Evolutionary conservation across 1,140 invertebrate genomes (phyloP).

Genomic region (Drosophila insularis): DNA sequence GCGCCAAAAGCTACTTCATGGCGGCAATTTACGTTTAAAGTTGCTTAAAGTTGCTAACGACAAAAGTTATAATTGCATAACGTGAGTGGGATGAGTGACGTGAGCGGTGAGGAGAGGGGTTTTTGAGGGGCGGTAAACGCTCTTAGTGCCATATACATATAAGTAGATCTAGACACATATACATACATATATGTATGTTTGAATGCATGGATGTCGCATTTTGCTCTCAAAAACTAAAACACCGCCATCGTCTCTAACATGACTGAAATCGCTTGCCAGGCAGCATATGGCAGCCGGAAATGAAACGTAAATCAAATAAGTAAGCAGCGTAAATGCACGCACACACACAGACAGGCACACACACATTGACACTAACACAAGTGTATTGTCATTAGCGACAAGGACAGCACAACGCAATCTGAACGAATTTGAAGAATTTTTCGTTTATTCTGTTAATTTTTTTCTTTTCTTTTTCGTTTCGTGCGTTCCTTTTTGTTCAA

Average conservation of each 20-base stretch:
- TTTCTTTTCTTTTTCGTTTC: neutral
- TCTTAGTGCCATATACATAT: slow-evolving; percentile 35
- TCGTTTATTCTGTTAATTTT: slow-evolving; percentile 5
- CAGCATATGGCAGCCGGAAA: slow-evolving; percentile 80
- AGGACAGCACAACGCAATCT: slow-evolving; percentile 48
- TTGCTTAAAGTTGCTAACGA: slow-evolving; percentile 82
- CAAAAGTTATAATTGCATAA: slow-evolving; percentile 82
- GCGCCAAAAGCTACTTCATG: slow-evolving; percentile 79
- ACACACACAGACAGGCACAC: slow-evolving; percentile 35
- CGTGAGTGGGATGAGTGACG: slow-evolving; percentile 44
- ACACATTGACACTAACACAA: slow-evolving; percentile 34
- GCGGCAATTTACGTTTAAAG: slow-evolving; percentile 82
- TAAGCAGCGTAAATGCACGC: slow-evolving; percentile 75
- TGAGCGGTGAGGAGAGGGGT: neutral
- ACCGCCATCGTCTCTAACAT: slow-evolving; percentile 30
- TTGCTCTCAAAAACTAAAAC: slow-evolving; percentile 42
- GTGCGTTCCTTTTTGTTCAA: slow-evolving; percentile 35
- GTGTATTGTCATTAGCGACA: slow-evolving; percentile 80
- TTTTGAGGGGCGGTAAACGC: neutral
- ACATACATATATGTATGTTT: slow-evolving; percentile 25
- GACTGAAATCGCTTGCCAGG: slow-evolving; percentile 67
- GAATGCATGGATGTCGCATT: neutral
- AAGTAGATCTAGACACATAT: slow-evolving; percentile 6
- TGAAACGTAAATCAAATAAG: slow-evolving; percentile 81
- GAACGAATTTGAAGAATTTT: slow-evolving; percentile 49